Evolutionary conservation across 1,140 invertebrate species (phyloP), one percentile per base, ranked within the genome.

Genomic region (Kradibia gibbosae): DNA sequence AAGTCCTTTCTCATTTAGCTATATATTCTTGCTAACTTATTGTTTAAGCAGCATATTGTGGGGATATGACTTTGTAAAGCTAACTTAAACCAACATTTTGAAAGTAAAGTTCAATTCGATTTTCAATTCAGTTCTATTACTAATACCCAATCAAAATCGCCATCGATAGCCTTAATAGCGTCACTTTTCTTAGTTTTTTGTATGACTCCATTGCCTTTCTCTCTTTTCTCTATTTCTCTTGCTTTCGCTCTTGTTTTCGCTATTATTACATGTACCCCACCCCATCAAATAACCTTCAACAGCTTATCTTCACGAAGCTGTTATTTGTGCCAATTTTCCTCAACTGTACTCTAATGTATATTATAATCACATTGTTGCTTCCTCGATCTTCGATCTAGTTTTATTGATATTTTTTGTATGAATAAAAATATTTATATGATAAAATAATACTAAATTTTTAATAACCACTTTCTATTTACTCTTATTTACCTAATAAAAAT

Each of bases 71-170:
- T 55, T 55, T 55, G 53, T 53, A 45, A n/a, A 48, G 48, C 22
- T n/a, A n/a, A 55, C 53, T 78, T 77, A 71, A 65, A 57, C 62
- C 72, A 55, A 67, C 57, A 62, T 31, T 75, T 50, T n/a, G 20
- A 4, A 15, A 62, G 28, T 31, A 34, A 62, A 34, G 3, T 62
- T 62, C 20, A 25, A 67, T 67, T 67, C 36, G 36, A 70, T 42
- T 22, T 75, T 42, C 53, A 31, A 53, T 55, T 74, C 62, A 50
- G 50, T n/a, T 48, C 48, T 36, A 39, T n/a, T 45, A 20, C 50
- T 74, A 81, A 81, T 81, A 75, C 79, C 72, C 34, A 81, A 81
- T 81, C 79, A 81, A 67, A 81, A 81, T 75, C 79, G 17, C 57
- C 72, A 39, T 34, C 42, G 31, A 80, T 22, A 11, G 31, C 42